Base-by-base conservation (phyloP, 2,113 vertebrate species). In the Pyxicephalus adspersus region DNA sequence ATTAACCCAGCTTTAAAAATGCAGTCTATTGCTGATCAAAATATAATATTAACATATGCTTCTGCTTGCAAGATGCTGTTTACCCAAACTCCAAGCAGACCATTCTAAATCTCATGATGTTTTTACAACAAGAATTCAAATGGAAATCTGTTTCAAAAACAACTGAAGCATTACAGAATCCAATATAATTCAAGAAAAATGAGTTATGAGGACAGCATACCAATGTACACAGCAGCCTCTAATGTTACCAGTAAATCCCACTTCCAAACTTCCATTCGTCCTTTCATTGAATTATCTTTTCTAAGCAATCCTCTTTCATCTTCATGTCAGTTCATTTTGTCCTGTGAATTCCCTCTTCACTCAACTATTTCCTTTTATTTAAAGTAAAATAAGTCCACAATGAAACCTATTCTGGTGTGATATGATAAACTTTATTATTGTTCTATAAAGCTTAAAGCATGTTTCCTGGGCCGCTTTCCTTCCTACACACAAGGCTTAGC, bases 81-180 rank as follows among this genome's bases (percentile, higher is more conserved):
- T 19, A 15, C 18, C 6, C 3, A 76, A 19, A 26, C 22, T 38
- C 23, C 17, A 25, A 19, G 57, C 26, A 5, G 17, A 75, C 18
- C 29, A 50, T 34, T 61, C 11, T 23, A 75, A 60, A 61, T 75
- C 72, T 57, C 72, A 38, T 58, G 70, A 73, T 73, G 52, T 45
- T 75, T 61, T 25, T 75, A 50, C 72, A 75, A 61, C n/a, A 75
- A 45, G 57, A 75, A 75, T 61, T 75, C 72, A 75, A 75, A 75
- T 61, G 72, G 34, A 75, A 75, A 75, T 55, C 57, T 75, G 61
- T 61, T 75, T 75, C 57, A 45, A 20, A 61, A 75, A 75, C 57
- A 45, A 61, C 57, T 60, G 71, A 18, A 58, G 72, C 72, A 61
- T 75, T 61, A 19, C 57, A 25, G 60, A 38, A 75, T 61, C 38